Evolutionary conservation across 1,140 invertebrate species (phyloP).

Genomic region (Brachionus paranguensis): DNA sequence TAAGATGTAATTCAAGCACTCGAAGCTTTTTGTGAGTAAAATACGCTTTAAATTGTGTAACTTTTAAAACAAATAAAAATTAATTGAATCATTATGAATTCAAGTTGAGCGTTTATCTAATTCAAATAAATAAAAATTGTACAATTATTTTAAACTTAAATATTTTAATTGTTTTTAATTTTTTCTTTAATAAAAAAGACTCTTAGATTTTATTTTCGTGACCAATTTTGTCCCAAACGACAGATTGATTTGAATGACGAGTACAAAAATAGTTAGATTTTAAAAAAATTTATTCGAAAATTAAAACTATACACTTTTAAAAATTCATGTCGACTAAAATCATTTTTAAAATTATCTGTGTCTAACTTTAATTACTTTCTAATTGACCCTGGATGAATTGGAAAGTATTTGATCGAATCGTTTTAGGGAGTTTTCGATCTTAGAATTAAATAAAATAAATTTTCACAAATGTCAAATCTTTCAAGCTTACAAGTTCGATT

Average conservation of each 20-base stretch:
- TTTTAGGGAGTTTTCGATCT: constrained; percentile 18
- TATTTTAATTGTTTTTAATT: not conserved
- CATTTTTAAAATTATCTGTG: not conserved
- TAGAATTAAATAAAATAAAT: not conserved
- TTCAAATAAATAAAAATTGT: not conserved
- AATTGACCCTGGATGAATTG: not conserved
- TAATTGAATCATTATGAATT: not conserved
- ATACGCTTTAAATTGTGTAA: not conserved
- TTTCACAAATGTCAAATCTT: not conserved
- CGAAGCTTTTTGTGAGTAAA: not conserved
- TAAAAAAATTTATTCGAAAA: not conserved
- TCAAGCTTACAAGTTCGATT: not conserved
- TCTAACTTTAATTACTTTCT: not conserved
- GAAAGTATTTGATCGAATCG: constrained; percentile 2
- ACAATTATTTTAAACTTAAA: not conserved
- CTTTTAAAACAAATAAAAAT: not conserved
- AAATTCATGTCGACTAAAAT: not conserved
- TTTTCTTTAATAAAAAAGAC: not conserved
- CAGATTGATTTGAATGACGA: not conserved
- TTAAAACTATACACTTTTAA: not conserved
- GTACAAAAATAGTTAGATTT: not conserved
- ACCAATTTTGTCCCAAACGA: not conserved
- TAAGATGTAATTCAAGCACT: not conserved
- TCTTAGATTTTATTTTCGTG: not conserved
- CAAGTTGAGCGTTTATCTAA: not conserved